Base-by-base conservation (phyloP, 2,888 invertebrate species). In the Margaritifera margaritifera region DNA sequence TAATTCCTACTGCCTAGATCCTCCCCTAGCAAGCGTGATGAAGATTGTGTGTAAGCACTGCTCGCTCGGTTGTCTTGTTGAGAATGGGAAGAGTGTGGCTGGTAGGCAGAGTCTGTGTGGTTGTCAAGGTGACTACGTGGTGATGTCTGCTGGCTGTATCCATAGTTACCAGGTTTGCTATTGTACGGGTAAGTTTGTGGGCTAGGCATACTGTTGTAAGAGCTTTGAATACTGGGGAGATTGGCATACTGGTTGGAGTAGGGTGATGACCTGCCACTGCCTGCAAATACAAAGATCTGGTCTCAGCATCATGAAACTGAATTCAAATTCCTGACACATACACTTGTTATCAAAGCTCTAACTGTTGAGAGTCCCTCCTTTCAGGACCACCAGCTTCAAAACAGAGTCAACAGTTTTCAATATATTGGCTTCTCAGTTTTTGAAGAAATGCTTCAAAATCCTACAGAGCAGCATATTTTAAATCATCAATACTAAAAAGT, bases 221-320 rank as follows among this genome's bases (percentile, higher is more conserved):
- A 69, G 42, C 69, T 69, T 63, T 72, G 74, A 22, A 71, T 54
- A 19, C 60, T 54, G 19, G 72, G 61, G 18, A 78, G 59, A 68
- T 83, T 84, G 56, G 81, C 83, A 70, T 85, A 85, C 68, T 83
- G 83, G 64, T 80, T 75, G 2, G 75, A 69, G 65, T 81, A 80
- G 1, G 80, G 76, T 15, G 78, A 74, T 6, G 78, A 74, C 50
- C 74, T 62, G 18, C 78, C 78, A 71, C 78, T 78, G 31, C 77
- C 77, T 77, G 67, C 6, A 70, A 68, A 56, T 20, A 18, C 27
- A 27, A 56, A 51, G 24, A 42, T 42, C 42, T 42, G 42, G 15
- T 42, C 42, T 42, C 15, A 42, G 2, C 11, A 42, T 42, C 42
- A 42, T 11, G 15, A 11, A 42, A 11, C 15, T 11, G 11, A 42